Base-by-base conservation (phyloP, 1,140 invertebrate genomes). In the Drosophila simulans region DNA sequence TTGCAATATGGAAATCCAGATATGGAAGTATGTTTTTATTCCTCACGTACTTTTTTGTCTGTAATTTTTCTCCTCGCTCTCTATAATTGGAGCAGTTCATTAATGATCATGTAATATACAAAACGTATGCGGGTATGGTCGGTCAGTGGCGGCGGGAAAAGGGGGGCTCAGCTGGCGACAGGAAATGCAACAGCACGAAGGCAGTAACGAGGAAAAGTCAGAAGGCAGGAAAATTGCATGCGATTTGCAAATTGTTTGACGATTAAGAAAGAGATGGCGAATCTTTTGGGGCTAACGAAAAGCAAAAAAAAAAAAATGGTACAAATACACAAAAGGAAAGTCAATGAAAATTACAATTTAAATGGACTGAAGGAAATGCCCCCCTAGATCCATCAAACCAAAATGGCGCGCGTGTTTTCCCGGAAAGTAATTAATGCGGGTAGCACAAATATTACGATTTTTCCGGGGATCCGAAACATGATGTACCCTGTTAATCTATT, bases 231-330 rank as follows among this genome's bases (percentile, higher is more conserved):
- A 74, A 78, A 81, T 85, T 81, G 82, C 82, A 75, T 86, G 82
- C 74, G 82, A 74, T 81, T 86, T 75, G 82, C 73, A 85, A 85
- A 85, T 86, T 86, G 81, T 77, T 85, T 86, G 74, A 86, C 83
- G 79, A 86, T 88, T 86, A 75, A 82, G 83, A 86, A 88, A 88
- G 83, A 86, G 83, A 86, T 69, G 83, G 77, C 75, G 51, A 85
- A 74, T 46, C 62, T 70, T 71, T 70, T 56, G 43, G 68, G 63
- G 34, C 45, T 45, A 62, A 51, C n/a, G n/a, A 17, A 27, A 20
- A 4, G 37, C 37, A 34, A 39, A 25, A 31, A 13, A 27, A 17
- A 45, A 12, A 35, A 22, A 13, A 35, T 5, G 27, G n/a, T 1
- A 45, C 37, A 31, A 49, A 5, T 7, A 66, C 34, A 15, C 42